A percentile compares a stretch with the other conserved stretches of the same genome.
Evolutionary conservation across 1,140 invertebrate species (phyloP).

Genomic region (Aphidius gifuensis): DNA sequence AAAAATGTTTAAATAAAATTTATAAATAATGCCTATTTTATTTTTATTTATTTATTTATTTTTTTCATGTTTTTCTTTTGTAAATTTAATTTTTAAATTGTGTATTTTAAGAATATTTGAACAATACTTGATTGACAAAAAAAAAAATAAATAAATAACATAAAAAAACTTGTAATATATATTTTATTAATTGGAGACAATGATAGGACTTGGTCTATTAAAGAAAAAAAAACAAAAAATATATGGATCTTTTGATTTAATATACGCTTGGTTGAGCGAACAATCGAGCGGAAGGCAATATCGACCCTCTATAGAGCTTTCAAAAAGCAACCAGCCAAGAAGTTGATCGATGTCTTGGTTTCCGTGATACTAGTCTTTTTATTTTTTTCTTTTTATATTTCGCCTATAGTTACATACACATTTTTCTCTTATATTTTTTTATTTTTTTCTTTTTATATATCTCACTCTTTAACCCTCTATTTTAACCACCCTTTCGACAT

Average conservation of each 20-base stretch:
- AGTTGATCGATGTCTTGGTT: slow-evolving; percentile 22
- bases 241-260: not conserved
- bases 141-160: no score
- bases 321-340: slow-evolving; percentile 19
- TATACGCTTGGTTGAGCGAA: slow-evolving; percentile 22
- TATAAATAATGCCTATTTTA: no score
- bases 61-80: no score
- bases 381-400: not conserved
- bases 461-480: no score
- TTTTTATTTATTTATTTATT: no score
- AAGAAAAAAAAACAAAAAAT: not conserved
- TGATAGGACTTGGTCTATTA: not conserved
- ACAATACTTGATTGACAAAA: no score
- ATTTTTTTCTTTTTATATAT: not conserved
- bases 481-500: no score
- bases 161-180: not conserved
- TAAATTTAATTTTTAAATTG: no score
- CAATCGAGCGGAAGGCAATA: slow-evolving; percentile 29
- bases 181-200: no score
- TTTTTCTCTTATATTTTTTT: not conserved
- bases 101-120: no score
- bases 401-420: no score
- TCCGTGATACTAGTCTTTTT: slow-evolving; percentile 7
- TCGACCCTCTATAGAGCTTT: slow-evolving; percentile 13
- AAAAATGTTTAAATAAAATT: no score